Percentiles rank a stretch among this genome's conserved stretches.
phyloP scores from a whole-genome alignment of 1,140 invertebrate species.

The Nomia melanderi region DNA sequence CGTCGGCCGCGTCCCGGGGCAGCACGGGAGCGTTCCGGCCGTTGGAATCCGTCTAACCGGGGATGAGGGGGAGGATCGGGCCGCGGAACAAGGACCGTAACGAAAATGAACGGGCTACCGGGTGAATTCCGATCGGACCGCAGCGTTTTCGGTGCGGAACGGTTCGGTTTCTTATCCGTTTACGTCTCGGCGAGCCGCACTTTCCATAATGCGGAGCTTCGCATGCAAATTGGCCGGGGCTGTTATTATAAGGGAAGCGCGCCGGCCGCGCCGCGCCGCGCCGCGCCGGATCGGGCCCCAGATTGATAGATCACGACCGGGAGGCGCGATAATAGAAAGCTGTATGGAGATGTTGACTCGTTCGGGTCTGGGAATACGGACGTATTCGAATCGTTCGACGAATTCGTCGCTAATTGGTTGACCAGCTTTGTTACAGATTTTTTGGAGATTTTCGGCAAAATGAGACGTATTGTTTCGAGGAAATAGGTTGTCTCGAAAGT shows the following conservation, averaged over 20 bases:
- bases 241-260: slow-evolving; percentile 26
- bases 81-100: slow-evolving; percentile 18
- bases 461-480: too few relatives aligned
- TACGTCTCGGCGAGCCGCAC: not conserved
- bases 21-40: too few relatives aligned
- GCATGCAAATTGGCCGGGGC: slow-evolving; percentile 39
- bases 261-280: too few relatives aligned
- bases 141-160: slow-evolving; percentile 22
- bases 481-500: too few relatives aligned
- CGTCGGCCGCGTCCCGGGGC: too few relatives aligned
- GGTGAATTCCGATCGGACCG: not conserved
- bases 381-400: too few relatives aligned
- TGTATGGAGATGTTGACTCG: slow-evolving; percentile 37
- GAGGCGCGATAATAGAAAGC: slow-evolving; percentile 42
- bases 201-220: slow-evolving; percentile 36
- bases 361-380: slow-evolving; percentile 7
- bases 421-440: too few relatives aligned
- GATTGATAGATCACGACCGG: slow-evolving; percentile 49
- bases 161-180: slow-evolving; percentile 18
- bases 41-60: slow-evolving; percentile 32
- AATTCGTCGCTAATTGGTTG: too few relatives aligned
- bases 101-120: slow-evolving; percentile 48
- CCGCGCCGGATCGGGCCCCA: too few relatives aligned
- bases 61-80: slow-evolving; percentile 19
- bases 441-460: too few relatives aligned